Percentiles rank a stretch among this genome's conserved stretches.
phyloP scores from a whole-genome alignment of 2,888 invertebrate genomes.

The Leptinotarsa tumamoca region DNA sequence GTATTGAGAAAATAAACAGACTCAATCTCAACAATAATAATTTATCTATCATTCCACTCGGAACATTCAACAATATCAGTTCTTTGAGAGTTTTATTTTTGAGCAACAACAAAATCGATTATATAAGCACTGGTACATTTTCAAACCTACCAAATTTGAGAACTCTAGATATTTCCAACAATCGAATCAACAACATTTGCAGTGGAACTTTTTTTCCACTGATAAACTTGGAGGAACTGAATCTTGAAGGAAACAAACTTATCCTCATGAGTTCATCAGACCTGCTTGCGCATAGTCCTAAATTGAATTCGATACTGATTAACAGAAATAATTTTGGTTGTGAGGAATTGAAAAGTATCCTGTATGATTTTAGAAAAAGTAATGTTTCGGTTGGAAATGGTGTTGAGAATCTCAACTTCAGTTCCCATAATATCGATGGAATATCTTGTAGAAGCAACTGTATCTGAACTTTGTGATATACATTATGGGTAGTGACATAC shows the following conservation, averaged over 20 bases:
- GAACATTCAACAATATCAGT: constrained; percentile 16
- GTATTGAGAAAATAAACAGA: constrained; percentile 7
- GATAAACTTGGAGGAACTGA: constrained; percentile 19
- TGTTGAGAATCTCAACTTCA: neutral
- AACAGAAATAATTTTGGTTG: constrained; percentile 13
- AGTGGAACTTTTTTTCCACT: constrained; percentile 13
- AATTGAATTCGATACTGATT: constrained; percentile 2
- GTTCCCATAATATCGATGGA: constrained; percentile 13
- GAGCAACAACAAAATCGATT: constrained; percentile 18
- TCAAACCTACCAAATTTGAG: constrained; percentile 18
- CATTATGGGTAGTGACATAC: too few relatives aligned
- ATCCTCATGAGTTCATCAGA: neutral
- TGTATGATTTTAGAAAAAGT: constrained; percentile 5
- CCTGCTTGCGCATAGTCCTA: constrained; percentile 5
- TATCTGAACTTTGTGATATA: neutral
- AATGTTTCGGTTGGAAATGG: neutral
- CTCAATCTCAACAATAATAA: constrained; percentile 20
- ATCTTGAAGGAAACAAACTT: constrained; percentile 20
- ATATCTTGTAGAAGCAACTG: constrained; percentile 9
- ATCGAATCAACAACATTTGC: constrained; percentile 12
- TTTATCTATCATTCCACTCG: constrained; percentile 23
- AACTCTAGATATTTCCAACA: constrained; percentile 22
- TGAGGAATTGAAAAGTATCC: neutral
- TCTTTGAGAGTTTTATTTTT: constrained; percentile 16
- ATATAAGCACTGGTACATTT: constrained; percentile 21